Base-by-base conservation (phyloP, 2,113 vertebrate species). In the Pycnonotus jocosus region DNA sequence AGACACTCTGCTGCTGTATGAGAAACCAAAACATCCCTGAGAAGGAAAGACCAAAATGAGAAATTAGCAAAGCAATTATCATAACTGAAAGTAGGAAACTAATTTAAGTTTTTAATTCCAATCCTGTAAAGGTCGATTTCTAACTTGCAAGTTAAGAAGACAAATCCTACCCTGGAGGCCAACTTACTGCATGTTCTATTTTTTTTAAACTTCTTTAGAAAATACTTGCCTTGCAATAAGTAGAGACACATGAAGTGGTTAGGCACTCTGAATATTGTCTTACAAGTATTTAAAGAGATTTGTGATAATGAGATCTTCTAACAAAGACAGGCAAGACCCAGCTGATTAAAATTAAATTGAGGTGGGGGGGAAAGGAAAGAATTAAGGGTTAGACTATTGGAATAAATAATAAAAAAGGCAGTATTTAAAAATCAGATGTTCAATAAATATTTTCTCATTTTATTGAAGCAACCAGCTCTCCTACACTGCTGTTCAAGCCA, bases 141-240 rank as follows among this genome's bases (percentile, higher is more conserved):
- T 62, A 88, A 72, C 31, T 71, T 90, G 21, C 53, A 83, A 81
- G 28, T 40, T 40, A 58, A 30, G 44, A 78, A 86, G 68, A 90
- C 31, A 93, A 96, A 94, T 90, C 61, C 82, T 83, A 56, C 61
- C 88, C 82, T 30, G 56, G 72, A 92, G 88, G 80, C 42, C n/a
- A 86, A 60, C 47, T 70, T 70, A 73, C 15, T 56, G 24, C 13
- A 0, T 15, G 33, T 31, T 77, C 10, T 54, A 2, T 15, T 25
- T 56, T 27, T 54, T 74, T 51, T 28, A 10, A 60, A 77, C 45
- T 64, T 28, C 37, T 79, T 66, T 38, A 51, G 56, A 74, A 94
- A 94, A 79, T 17, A 84, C 48, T 51, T 77, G 82, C 53, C 37
- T 83, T 81, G 86, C 60, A 78, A 3, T 60, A 91, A 83, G 21